Evolutionary conservation across 1,140 invertebrate genomes (phyloP).

Genomic region (Arion vulgaris): DNA sequence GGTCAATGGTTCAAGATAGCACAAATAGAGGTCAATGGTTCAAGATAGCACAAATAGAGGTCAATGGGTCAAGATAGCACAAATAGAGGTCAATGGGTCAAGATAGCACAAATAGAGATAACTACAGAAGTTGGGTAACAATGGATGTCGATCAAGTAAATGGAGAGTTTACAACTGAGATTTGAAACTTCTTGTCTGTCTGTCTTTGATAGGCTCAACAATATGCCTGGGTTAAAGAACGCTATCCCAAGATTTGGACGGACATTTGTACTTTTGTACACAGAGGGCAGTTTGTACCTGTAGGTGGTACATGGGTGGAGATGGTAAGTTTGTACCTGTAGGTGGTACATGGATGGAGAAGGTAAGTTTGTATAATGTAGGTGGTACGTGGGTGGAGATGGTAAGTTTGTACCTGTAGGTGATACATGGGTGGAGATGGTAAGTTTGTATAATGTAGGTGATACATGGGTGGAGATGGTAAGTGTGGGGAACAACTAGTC

Average conservation of each 20-base stretch:
- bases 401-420: slow-evolving; percentile 75
- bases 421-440: slow-evolving; percentile 78
- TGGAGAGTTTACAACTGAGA: no score
- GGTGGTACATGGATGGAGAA: no score
- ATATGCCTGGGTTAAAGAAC: slow-evolving; percentile 75
- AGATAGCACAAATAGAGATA: no score
- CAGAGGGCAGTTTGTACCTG: slow-evolving; percentile 74
- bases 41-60: no score
- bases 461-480: slow-evolving; percentile 78
- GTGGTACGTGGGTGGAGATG: slow-evolving; percentile 77
- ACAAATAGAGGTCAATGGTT: no score
- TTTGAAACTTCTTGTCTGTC: no score
- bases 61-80: no score
- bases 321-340: slow-evolving; percentile 67
- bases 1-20: no score
- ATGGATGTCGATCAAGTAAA: no score
- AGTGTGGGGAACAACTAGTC: no score
- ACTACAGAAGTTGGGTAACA: no score
- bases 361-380: slow-evolving; percentile 75
- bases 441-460: slow-evolving; percentile 75
- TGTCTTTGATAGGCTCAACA: slow-evolving; percentile 76
- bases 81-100: no score
- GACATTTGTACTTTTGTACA: slow-evolving; percentile 71
- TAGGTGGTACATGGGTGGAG: slow-evolving; percentile 77
- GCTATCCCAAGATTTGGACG: slow-evolving; percentile 74